Conservation (phyloP, 2,113 vertebrate genomes). For the Boleophthalmus pectinirostris region DNA sequence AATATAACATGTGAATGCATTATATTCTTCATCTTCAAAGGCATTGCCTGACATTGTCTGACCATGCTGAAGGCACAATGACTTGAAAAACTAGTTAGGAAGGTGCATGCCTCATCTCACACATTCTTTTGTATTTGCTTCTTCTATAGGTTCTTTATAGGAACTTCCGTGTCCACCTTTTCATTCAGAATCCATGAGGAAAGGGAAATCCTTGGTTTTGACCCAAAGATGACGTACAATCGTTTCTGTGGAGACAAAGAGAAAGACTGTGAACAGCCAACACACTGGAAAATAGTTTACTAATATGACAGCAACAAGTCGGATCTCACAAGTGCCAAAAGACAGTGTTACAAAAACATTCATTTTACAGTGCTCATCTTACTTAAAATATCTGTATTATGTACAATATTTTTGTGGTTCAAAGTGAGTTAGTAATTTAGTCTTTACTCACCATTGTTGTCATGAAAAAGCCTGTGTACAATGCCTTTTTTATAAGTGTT, state of each 20-base stretch:
- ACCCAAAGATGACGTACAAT: slow-evolving; percentile 93
- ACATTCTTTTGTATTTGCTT: not conserved
- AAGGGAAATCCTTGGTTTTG: slow-evolving; percentile 92
- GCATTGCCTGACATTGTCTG: not conserved
- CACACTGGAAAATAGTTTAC: slow-evolving; percentile 94
- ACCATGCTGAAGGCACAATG: not conserved
- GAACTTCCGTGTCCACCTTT: slow-evolving; percentile 96
- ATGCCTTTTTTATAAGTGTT: not conserved
- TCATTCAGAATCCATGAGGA: slow-evolving; percentile 98
- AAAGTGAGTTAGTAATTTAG: slow-evolving; percentile 45
- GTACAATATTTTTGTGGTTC: slow-evolving; percentile 16
- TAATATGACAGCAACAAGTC: slow-evolving; percentile 60
- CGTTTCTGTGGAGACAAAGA: slow-evolving; percentile 95
- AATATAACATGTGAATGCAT: not conserved
- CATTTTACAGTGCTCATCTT: slow-evolving; percentile 15
- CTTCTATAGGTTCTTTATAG: slow-evolving; percentile 87
- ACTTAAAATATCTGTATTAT: slow-evolving; percentile 22
- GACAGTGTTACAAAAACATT: slow-evolving; percentile 37
- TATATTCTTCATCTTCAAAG: not conserved
- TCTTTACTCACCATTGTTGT: slow-evolving; percentile 23
- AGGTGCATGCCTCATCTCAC: not conserved
- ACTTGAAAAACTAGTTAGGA: slow-evolving; percentile 16
- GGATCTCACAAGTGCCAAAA: slow-evolving; percentile 56
- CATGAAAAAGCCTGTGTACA: not conserved
- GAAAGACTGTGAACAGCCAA: slow-evolving; percentile 90